Percentiles rank a stretch among this genome's conserved stretches.
Conservation (phyloP, 2,113 vertebrate species). For the Erythrocercus mccallii region DNA sequence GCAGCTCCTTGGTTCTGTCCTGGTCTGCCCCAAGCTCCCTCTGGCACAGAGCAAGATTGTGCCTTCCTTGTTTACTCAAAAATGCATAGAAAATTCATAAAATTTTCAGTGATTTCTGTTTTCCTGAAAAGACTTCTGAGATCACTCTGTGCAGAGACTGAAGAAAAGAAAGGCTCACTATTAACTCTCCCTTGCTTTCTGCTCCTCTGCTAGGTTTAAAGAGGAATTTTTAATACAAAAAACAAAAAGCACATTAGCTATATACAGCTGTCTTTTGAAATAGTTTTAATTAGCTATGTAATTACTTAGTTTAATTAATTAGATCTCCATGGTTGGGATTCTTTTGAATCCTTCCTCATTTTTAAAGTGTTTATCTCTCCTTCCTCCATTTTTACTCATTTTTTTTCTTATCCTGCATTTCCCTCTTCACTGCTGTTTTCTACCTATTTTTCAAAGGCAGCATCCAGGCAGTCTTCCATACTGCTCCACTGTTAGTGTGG, state of each 20-base stretch:
- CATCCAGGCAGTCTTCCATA: background rate
- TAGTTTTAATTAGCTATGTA: background rate
- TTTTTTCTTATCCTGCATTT: background rate
- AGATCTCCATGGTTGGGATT: background rate
- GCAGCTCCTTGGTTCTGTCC: background rate
- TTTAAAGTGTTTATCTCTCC: background rate
- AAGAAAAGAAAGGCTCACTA: background rate
- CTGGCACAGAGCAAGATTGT: background rate
- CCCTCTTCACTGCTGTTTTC: background rate
- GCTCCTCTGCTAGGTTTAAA: background rate
- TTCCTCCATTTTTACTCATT: background rate
- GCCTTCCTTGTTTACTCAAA: background rate
- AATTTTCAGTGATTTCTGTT: background rate
- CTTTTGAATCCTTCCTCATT: background rate
- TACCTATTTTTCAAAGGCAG: background rate
- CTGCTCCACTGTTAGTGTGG: accelerated
- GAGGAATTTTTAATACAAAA: background rate
- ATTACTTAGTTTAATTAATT: background rate
- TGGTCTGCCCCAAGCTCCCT: background rate
- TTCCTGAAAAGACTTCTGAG: background rate
- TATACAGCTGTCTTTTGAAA: background rate
- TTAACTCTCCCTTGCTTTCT: background rate
- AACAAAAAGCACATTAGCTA: background rate
- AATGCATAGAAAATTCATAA: background rate
- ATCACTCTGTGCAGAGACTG: background rate